Percentiles rank a stretch among this genome's conserved stretches.
phyloP scores from a whole-genome alignment of 2,888 invertebrate genomes.

The Stenchaetothrips biformis region DNA sequence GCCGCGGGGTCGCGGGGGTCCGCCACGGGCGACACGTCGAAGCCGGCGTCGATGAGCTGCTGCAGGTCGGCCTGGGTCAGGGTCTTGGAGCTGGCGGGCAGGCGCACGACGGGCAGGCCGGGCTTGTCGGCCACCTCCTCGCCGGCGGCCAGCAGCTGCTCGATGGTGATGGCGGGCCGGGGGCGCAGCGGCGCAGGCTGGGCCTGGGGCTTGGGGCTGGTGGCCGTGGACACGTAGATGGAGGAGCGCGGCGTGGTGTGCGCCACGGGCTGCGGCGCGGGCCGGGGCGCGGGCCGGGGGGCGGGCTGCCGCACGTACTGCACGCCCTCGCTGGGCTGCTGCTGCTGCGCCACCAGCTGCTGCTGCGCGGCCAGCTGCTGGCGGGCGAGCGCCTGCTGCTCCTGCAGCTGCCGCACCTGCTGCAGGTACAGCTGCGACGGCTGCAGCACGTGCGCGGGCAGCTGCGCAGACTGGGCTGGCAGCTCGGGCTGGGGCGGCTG shows the following conservation, averaged over 20 bases:
- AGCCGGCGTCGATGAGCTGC: slow-evolving; percentile 17
- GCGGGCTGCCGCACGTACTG: slow-evolving; percentile 11
- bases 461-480: not conserved
- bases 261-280: not conserved
- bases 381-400: slow-evolving; percentile 13
- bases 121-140: not conserved
- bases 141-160: slow-evolving; percentile 21
- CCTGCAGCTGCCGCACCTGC: not conserved
- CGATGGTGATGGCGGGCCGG: not conserved
- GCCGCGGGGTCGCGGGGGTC: slow-evolving; percentile 4
- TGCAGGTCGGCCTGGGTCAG: slow-evolving; percentile 17
- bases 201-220: not conserved
- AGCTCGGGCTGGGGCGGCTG: not conserved
- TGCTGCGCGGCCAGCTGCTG: slow-evolving; percentile 7
- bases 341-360: slow-evolving; percentile 14
- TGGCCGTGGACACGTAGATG: slow-evolving; percentile 19
- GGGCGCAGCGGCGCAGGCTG: not conserved
- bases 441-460: not conserved
- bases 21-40: not conserved
- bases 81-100: slow-evolving; percentile 8
- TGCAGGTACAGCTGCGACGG: slow-evolving; percentile 12
- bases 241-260: slow-evolving; percentile 5
- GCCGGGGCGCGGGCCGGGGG: not conserved
- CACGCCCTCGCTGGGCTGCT: slow-evolving; percentile 10
- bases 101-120: slow-evolving; percentile 5